Evolutionary conservation across 2,113 vertebrate species (phyloP).

Genomic region (Poeciliopsis turrubarensis): DNA sequence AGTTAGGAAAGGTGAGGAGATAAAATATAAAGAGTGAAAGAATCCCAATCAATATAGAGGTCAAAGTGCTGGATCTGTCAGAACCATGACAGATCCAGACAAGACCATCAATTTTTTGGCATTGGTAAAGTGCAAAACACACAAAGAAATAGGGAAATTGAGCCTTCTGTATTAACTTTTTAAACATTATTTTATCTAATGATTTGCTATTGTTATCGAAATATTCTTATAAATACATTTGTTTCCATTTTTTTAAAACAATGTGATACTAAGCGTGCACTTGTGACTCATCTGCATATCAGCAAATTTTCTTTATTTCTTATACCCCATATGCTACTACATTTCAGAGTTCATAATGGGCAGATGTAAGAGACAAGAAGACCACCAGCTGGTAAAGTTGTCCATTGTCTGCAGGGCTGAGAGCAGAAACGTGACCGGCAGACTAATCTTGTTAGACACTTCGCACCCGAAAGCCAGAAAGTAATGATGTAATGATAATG

Average conservation of each 20-base stretch:
- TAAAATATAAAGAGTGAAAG: no score
- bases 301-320: not conserved
- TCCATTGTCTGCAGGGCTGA: constrained; percentile 68
- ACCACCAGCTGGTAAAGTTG: constrained; percentile 52
- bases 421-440: constrained; percentile 72
- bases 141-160: not conserved
- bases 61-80: no score
- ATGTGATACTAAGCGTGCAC: not conserved
- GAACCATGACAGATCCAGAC: no score
- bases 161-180: not conserved
- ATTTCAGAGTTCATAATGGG: constrained; percentile 11
- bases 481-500: constrained; percentile 72
- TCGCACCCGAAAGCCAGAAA: constrained; percentile 62
- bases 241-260: not conserved
- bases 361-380: constrained; percentile 3
- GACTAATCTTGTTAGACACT: constrained; percentile 75
- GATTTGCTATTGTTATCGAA: not conserved
- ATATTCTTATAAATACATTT: not conserved
- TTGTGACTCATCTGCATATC: not conserved
- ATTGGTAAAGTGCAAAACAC: no score
- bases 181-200: not conserved
- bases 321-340: not conserved
- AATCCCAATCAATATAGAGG: no score
- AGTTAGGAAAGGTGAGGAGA: no score
- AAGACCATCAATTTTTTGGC: not conserved